Evolutionary conservation across 2,888 invertebrate species (phyloP).

Genomic region (Cynaeus angustus): DNA sequence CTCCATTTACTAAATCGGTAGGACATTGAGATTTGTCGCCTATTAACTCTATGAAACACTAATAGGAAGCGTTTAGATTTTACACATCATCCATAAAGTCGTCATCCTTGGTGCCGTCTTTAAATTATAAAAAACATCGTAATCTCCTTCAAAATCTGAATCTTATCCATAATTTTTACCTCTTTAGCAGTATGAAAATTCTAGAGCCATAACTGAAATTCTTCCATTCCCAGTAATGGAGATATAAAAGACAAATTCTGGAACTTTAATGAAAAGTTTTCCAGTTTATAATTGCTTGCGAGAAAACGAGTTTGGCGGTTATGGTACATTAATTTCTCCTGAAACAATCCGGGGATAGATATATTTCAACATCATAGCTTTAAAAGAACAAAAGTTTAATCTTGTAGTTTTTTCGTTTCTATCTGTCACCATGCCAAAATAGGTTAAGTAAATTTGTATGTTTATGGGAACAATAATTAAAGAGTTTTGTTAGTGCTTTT

Average conservation of each 20-base stretch:
- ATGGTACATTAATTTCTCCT: neutral
- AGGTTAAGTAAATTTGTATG: no score
- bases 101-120: no score
- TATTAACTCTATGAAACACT: neutral
- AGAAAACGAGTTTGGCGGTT: constrained; percentile 1
- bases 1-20: neutral
- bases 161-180: neutral
- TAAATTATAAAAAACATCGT: no score
- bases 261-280: neutral
- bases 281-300: constrained; percentile 1
- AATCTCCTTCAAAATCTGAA: neutral
- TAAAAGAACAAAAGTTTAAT: no score
- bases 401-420: no score
- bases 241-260: neutral
- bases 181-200: neutral
- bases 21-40: neutral
- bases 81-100: no score
- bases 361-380: no score
- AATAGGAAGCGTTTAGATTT: no score
- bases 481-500: no score
- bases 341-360: neutral
- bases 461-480: no score
- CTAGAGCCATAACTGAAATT: neutral
- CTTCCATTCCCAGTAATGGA: neutral
- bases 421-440: no score